Evolutionary conservation across 2,888 invertebrate genomes (phyloP).

Genomic region (Asteroscopus sphinx): DNA sequence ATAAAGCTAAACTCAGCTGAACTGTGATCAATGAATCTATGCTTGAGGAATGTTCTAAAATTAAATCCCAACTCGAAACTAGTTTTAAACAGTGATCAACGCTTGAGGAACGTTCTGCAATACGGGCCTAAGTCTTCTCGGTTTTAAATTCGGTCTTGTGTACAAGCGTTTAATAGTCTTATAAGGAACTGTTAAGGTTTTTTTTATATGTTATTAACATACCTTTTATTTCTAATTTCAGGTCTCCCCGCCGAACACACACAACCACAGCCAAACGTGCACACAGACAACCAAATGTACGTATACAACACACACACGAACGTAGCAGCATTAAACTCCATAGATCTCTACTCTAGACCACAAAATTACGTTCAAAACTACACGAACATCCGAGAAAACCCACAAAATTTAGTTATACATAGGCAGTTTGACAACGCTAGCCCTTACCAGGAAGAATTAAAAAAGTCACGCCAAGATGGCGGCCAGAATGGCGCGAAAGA

Average conservation of each 20-base stretch:
- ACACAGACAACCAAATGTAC: slow-evolving; percentile 73
- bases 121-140: too few relatives aligned
- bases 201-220: neutral
- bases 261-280: slow-evolving; percentile 61
- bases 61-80: too few relatives aligned
- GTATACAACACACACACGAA: slow-evolving; percentile 74
- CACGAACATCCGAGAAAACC: slow-evolving; percentile 73
- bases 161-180: too few relatives aligned
- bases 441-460: slow-evolving; percentile 74
- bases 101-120: too few relatives aligned
- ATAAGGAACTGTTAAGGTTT: too few relatives aligned
- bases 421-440: slow-evolving; percentile 78
- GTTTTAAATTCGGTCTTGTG: too few relatives aligned
- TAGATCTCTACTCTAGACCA: slow-evolving; percentile 74
- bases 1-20: too few relatives aligned
- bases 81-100: too few relatives aligned
- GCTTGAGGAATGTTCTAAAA: too few relatives aligned
- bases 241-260: slow-evolving; percentile 69
- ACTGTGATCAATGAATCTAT: too few relatives aligned
- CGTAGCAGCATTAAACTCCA: slow-evolving; percentile 69
- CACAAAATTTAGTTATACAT: slow-evolving; percentile 82
- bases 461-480: slow-evolving; percentile 72
- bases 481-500: slow-evolving; percentile 60
- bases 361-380: slow-evolving; percentile 77
- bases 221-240: slow-evolving; percentile 64